Evolutionary conservation across 2,113 vertebrate genomes (phyloP).

Genomic region (Neoarius graeffei): DNA sequence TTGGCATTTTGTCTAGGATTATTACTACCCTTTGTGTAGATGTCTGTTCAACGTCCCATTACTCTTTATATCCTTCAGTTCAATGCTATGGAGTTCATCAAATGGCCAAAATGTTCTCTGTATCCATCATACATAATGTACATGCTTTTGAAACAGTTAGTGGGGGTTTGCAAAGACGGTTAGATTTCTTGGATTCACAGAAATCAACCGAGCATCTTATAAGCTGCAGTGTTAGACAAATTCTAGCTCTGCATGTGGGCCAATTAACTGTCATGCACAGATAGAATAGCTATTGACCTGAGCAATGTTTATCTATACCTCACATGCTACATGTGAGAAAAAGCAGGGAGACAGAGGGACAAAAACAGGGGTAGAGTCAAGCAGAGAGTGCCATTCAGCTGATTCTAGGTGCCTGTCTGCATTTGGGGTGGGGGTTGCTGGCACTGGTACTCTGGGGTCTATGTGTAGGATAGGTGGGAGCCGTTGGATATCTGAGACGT

Average conservation of each 20-base stretch:
- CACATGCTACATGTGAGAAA: slow-evolving; percentile 61
- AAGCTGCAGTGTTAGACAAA: slow-evolving; percentile 49
- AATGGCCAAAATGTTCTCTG: not conserved
- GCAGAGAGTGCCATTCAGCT: slow-evolving; percentile 31
- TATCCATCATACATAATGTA: not conserved
- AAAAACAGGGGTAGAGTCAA: slow-evolving; percentile 33
- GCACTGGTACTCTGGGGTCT: slow-evolving; percentile 61
- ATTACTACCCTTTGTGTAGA: not conserved
- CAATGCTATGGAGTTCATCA: not conserved
- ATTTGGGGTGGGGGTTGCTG: slow-evolving; percentile 33
- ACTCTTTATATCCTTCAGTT: not conserved
- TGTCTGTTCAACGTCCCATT: not conserved
- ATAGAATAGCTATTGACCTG: slow-evolving; percentile 70
- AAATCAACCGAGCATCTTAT: slow-evolving; percentile 7
- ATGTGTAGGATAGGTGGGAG: slow-evolving; percentile 99
- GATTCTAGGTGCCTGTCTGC: slow-evolving; percentile 47
- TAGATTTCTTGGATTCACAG: slow-evolving; percentile 2
- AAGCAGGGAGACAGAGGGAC: slow-evolving; percentile 33
- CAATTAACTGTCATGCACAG: slow-evolving; percentile 63
- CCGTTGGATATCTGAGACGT: slow-evolving; percentile 99
- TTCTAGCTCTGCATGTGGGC: slow-evolving; percentile 62
- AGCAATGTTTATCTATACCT: slow-evolving; percentile 68
- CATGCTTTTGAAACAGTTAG: slow-evolving; percentile 16
- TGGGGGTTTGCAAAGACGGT: not conserved
- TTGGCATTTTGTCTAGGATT: slow-evolving; percentile 15